phyloP scores from a whole-genome alignment of 1,140 invertebrate species.

The Drosophila miranda region DNA sequence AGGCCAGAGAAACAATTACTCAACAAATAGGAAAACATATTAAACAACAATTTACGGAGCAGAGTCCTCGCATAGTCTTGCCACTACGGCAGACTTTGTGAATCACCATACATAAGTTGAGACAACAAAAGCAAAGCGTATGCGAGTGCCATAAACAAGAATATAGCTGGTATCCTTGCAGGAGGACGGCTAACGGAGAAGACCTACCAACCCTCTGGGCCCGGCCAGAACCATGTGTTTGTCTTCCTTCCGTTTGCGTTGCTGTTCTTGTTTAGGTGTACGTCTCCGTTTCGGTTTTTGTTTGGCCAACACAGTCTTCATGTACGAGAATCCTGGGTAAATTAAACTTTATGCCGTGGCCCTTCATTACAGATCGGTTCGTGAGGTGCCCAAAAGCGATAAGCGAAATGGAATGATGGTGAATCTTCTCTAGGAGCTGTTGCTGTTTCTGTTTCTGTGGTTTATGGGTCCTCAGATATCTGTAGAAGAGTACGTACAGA shows the following conservation, averaged over 20 bases:
- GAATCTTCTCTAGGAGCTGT: slow-evolving; percentile 19
- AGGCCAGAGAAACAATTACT: slow-evolving; percentile 42
- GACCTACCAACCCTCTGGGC: slow-evolving; percentile 17
- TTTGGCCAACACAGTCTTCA: slow-evolving; percentile 29
- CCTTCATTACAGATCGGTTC: slow-evolving; percentile 63
- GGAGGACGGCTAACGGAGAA: neutral
- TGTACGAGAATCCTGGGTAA: slow-evolving; percentile 31
- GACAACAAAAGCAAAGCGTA: slow-evolving; percentile 10
- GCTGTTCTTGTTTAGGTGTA: neutral
- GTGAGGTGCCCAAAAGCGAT: slow-evolving; percentile 62
- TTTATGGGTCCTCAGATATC: neutral
- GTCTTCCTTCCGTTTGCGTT: slow-evolving; percentile 18
- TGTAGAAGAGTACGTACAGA: neutral
- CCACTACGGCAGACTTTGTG: slow-evolving; percentile 45
- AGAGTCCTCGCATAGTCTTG: slow-evolving; percentile 18
- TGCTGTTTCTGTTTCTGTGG: neutral
- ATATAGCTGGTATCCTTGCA: slow-evolving; percentile 40
- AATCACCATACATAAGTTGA: slow-evolving; percentile 15
- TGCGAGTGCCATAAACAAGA: slow-evolving; percentile 57
- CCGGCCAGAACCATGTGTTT: slow-evolving; percentile 40
- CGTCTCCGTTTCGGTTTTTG: slow-evolving; percentile 7
- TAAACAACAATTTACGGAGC: slow-evolving; percentile 71
- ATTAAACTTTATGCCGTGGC: slow-evolving; percentile 70
- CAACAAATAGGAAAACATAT: slow-evolving; percentile 71
- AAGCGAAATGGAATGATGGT: slow-evolving; percentile 71